phyloP scores from a whole-genome alignment of 2,797 vertebrate genomes.

The Pseudocheirus occidentalis region DNA sequence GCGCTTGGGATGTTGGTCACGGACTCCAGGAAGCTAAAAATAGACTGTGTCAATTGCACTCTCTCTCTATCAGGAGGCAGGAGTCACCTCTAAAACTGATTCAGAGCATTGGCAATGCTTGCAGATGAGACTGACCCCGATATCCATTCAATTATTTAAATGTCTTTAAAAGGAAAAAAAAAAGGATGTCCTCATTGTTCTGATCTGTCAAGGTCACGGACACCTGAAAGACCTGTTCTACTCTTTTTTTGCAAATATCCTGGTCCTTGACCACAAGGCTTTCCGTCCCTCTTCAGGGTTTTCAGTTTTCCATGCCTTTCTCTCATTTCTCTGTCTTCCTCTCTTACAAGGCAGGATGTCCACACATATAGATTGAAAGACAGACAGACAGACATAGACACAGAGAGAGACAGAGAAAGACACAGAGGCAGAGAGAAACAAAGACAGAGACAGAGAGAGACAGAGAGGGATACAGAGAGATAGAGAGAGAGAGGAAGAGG shows the following conservation, averaged over 20 bases:
- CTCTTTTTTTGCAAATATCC: not conserved
- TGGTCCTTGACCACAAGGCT: not conserved
- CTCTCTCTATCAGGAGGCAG: constrained; percentile 69
- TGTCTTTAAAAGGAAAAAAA: constrained; percentile 31
- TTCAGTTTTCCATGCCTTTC: not conserved
- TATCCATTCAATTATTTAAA: constrained; percentile 68
- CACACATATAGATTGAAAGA: not conserved
- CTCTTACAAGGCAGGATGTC: not conserved
- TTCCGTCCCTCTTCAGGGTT: not conserved
- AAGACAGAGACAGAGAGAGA: fast-evolving
- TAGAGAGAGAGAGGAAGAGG: too few relatives aligned
- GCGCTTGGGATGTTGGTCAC: constrained; percentile 77
- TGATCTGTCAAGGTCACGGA: not conserved
- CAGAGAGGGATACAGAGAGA: too few relatives aligned
- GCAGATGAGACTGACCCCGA: constrained; percentile 59
- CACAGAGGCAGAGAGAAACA: too few relatives aligned
- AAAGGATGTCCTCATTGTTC: constrained; percentile 12
- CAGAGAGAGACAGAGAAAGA: too few relatives aligned
- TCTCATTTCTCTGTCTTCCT: not conserved
- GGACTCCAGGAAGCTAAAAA: constrained; percentile 78
- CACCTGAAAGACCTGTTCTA: not conserved
- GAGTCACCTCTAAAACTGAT: constrained; percentile 72
- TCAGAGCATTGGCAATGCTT: constrained; percentile 39
- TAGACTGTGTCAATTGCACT: constrained; percentile 73
- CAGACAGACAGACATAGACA: not conserved